Evolutionary conservation across 2,888 invertebrate species (phyloP).

Genomic region (Rapana venosa): DNA sequence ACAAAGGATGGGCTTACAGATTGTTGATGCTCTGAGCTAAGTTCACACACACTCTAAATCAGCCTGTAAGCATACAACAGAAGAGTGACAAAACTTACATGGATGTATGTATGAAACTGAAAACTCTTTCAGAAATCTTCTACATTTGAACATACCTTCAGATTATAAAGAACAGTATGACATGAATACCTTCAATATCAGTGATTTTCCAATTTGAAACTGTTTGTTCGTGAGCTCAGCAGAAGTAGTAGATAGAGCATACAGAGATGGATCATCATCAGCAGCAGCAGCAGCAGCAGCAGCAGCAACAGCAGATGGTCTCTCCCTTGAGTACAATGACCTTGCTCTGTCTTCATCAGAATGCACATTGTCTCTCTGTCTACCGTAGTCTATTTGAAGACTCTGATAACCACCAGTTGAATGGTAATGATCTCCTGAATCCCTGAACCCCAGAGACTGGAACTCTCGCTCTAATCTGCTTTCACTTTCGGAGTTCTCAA

Average conservation of each 20-base stretch:
- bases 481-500: background rate
- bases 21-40: too few relatives aligned
- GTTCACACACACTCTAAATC: too few relatives aligned
- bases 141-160: too few relatives aligned
- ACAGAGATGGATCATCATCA: background rate
- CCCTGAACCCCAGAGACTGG: background rate
- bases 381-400: background rate
- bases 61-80: too few relatives aligned
- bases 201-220: background rate
- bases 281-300: background rate
- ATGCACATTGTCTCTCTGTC: background rate
- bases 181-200: constrained; percentile 16
- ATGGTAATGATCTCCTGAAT: background rate
- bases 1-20: too few relatives aligned
- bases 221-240: constrained; percentile 16
- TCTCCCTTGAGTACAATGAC: background rate
- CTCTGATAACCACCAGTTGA: background rate
- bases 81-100: too few relatives aligned
- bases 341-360: background rate
- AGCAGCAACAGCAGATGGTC: background rate
- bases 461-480: background rate
- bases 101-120: too few relatives aligned
- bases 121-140: too few relatives aligned
- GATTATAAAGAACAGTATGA: too few relatives aligned
- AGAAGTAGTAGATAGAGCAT: background rate